Conservation (phyloP, 1,140 invertebrate genomes). For the Hyles euphorbiae region DNA sequence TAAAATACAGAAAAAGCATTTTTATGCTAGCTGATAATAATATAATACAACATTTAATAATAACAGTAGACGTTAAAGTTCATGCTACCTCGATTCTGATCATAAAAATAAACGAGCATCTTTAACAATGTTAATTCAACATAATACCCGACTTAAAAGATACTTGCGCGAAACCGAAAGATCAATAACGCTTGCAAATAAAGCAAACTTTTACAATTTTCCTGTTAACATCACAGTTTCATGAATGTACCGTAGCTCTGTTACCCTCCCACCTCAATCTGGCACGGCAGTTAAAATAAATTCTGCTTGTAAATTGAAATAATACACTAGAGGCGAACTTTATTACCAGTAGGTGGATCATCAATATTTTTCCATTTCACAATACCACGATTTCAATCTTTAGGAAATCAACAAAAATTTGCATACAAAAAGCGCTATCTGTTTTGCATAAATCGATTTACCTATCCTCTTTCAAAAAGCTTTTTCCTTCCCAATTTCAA, state of each 20-base stretch:
- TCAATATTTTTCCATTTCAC: conserved; percentile 50
- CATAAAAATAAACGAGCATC: no score
- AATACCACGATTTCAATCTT: conserved; percentile 65
- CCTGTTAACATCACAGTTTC: background rate
- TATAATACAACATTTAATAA: no score
- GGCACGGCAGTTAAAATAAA: conserved; percentile 3
- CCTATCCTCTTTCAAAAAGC: conserved; percentile 64
- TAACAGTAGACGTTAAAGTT: no score
- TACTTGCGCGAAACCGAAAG: background rate
- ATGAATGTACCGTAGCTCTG: background rate
- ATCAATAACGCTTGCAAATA: background rate
- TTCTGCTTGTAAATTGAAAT: conserved; percentile 6
- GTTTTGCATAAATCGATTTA: conserved; percentile 72
- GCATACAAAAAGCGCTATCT: conserved; percentile 70
- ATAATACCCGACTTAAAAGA: background rate
- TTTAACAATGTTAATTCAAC: background rate
- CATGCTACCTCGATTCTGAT: no score
- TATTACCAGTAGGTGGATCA: conserved; percentile 33
- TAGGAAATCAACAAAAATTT: conserved; percentile 68
- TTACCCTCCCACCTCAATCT: background rate
- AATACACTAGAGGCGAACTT: conserved; percentile 13
- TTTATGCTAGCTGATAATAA: no score
- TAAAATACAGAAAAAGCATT: no score
- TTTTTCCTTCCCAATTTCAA: conserved; percentile 64
- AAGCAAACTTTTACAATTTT: background rate